These are phyloP conservation scores for Catostylus mosaicus DNA, from an alignment of 30 jellyfish, hydroid and myxozoan genomes.

Conservation along the genomic window DNA sequence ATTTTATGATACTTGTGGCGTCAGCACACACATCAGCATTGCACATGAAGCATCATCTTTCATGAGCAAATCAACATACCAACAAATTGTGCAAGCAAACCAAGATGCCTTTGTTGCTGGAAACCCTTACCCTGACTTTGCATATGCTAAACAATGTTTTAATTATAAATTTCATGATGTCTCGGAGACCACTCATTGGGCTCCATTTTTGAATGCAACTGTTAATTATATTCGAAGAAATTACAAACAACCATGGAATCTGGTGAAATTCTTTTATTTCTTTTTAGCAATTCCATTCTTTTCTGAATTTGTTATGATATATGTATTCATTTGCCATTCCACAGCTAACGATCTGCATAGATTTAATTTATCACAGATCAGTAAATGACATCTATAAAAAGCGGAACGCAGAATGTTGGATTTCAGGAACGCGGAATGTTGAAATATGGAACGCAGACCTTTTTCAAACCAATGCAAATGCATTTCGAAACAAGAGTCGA, in stretches of 20 bases:
- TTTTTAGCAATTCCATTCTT: too few species aligned
- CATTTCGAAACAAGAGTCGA: too few species aligned
- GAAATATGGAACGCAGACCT: too few species aligned
- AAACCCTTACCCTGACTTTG: conserved; percentile 92
- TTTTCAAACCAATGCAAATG: too few species aligned
- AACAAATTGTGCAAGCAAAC: conserved; percentile 49
- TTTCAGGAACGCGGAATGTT: too few species aligned
- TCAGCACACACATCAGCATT: conserved; percentile 92
- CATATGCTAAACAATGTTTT: conserved; percentile 80
- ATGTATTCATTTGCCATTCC: too few species aligned
- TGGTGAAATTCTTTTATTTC: conserved; percentile 55
- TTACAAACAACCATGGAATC: conserved; percentile 88
- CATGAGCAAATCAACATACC: conserved; percentile 51
- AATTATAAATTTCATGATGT: conserved; percentile 73
- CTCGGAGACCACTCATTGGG: conserved; percentile 95
- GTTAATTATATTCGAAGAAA: conserved; percentile 76
- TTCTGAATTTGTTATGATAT: too few species aligned
- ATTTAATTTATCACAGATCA: too few species aligned
- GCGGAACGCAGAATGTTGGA: too few species aligned
- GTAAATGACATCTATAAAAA: too few species aligned
- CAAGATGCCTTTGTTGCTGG: conserved; percentile 97
- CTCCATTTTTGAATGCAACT: conserved; percentile 89
- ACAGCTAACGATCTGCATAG: too few species aligned
- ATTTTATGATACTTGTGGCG: conserved; percentile 67
- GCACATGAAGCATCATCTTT: conserved; percentile 84